Percentiles rank a stretch among this genome's conserved stretches.
Evolutionary conservation across 2,888 invertebrate species (phyloP).

Genomic region (Chloromyia formosa): DNA sequence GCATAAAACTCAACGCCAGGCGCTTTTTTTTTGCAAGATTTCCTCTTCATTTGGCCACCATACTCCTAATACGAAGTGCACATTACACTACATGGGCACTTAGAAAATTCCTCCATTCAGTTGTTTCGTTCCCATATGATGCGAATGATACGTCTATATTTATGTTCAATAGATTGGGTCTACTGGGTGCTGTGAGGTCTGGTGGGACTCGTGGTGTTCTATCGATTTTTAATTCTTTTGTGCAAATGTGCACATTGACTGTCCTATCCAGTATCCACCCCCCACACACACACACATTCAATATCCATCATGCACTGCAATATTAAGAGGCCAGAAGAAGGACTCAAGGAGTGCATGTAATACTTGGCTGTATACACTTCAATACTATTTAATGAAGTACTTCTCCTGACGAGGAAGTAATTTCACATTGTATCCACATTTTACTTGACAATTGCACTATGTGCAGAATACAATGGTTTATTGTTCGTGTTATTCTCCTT

Average conservation of each 20-base stretch:
- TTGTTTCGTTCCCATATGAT: constrained; percentile 8
- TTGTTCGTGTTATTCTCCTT: constrained; percentile 19
- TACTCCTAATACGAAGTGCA: constrained; percentile 24
- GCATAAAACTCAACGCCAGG: not conserved
- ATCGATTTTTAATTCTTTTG: constrained; percentile 38
- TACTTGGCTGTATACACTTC: constrained; percentile 25
- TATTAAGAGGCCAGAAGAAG: constrained; percentile 3
- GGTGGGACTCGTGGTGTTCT: constrained; percentile 8
- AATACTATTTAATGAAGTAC: constrained; percentile 39
- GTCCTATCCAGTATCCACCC: not conserved
- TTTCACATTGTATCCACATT: constrained; percentile 29
- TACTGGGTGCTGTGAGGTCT: not conserved
- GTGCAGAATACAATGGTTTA: constrained; percentile 28
- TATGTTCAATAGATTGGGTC: constrained; percentile 9
- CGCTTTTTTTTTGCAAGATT: not conserved
- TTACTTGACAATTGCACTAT: constrained; percentile 7
- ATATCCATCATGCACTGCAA: constrained; percentile 13
- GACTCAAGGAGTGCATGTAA: constrained; percentile 5
- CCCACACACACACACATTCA: not conserved
- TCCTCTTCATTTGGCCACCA: not conserved
- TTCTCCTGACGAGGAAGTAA: constrained; percentile 33
- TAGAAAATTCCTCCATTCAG: constrained; percentile 7
- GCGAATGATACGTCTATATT: constrained; percentile 4
- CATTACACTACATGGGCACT: constrained; percentile 23
- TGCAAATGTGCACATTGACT: constrained; percentile 15